Conservation (phyloP, 2,113 vertebrate species). For the Phasianus colchicus region DNA sequence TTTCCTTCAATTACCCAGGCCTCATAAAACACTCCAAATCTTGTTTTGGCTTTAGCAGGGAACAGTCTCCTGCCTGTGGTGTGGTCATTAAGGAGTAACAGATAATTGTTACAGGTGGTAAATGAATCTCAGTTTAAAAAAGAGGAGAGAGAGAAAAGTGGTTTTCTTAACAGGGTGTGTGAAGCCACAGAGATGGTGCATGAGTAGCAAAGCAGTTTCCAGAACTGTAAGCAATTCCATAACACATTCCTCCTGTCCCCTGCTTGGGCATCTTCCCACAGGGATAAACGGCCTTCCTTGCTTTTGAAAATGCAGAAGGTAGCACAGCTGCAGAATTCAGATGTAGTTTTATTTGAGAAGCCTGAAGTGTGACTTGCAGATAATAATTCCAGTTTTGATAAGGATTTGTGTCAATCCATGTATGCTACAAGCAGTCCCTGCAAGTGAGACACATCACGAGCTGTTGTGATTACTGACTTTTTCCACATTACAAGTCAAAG, state of each 20-base stretch:
- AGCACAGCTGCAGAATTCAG: background rate
- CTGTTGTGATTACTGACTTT: constrained; percentile 31
- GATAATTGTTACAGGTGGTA: background rate
- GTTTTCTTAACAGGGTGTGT: background rate
- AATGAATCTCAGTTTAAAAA: background rate
- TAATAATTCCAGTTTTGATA: background rate
- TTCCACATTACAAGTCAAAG: constrained; percentile 43
- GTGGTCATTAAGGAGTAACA: background rate
- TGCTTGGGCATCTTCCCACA: background rate
- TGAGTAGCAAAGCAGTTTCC: background rate
- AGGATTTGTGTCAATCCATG: background rate
- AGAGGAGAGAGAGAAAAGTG: rapidly evolving
- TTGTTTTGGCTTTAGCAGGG: background rate
- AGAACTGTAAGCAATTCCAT: constrained; percentile 10
- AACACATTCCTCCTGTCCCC: background rate
- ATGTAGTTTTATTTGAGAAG: background rate
- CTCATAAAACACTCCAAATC: background rate
- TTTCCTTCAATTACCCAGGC: background rate
- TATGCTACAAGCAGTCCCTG: background rate
- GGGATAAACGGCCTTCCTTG: background rate
- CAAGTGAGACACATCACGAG: background rate
- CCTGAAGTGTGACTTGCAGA: background rate
- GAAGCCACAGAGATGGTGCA: background rate
- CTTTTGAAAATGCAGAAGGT: background rate
- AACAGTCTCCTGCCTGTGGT: background rate